These are phyloP conservation scores for Hippoglossus hippoglossus DNA, from an alignment of 2,797 vertebrate species.

Conservation along the genomic window DNA sequence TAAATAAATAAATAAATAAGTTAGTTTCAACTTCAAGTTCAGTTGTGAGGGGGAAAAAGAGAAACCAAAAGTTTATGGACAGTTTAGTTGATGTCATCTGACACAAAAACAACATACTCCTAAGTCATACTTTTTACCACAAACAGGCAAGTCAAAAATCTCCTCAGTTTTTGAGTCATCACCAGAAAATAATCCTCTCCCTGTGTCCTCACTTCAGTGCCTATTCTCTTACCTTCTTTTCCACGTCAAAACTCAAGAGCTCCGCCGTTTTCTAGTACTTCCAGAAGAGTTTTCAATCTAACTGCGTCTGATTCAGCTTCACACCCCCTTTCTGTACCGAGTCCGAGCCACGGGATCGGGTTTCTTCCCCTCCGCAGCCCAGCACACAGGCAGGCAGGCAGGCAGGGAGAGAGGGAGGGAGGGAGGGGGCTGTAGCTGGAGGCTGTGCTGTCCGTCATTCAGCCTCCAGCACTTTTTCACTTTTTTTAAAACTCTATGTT, in stretches of 20 bases:
- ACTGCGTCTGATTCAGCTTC: slow-evolving; percentile 75
- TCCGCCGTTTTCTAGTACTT: slow-evolving; percentile 71
- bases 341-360: slow-evolving; percentile 72
- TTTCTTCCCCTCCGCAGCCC: slow-evolving; percentile 79
- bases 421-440: slow-evolving; percentile 63
- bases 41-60: too few species aligned
- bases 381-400: slow-evolving; percentile 48
- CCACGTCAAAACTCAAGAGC: slow-evolving; percentile 62
- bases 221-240: slow-evolving; percentile 77
- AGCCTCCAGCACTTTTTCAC: slow-evolving; percentile 63
- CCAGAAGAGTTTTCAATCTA: slow-evolving; percentile 80
- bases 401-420: slow-evolving; percentile 23
- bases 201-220: slow-evolving; percentile 7
- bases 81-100: not conserved
- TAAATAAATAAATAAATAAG: too few species aligned
- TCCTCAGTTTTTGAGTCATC: slow-evolving; percentile 12
- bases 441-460: slow-evolving; percentile 63
- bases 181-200: not conserved
- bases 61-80: not conserved
- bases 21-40: too few species aligned
- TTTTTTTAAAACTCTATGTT: slow-evolving; percentile 32
- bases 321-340: slow-evolving; percentile 77
- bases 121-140: slow-evolving; percentile 19
- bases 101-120: slow-evolving; percentile 10
- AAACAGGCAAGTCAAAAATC: not conserved